Percentiles rank a stretch among this genome's conserved stretches.
These are phyloP conservation scores for Nephrotoma flavescens DNA, from an alignment of 2,888 invertebrate genomes.

Conservation along the genomic window DNA sequence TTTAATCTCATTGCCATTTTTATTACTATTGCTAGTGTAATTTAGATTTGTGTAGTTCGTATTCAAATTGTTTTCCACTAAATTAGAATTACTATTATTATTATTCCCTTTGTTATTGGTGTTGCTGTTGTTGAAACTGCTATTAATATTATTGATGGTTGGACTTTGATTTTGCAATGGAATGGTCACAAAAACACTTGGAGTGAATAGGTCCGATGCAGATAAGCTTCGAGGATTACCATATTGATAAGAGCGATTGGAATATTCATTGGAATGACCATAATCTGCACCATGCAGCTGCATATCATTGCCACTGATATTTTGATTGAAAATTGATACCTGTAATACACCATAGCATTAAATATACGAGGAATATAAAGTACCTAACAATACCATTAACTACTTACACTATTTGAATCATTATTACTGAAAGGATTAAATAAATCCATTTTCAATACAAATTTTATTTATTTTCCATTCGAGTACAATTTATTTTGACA, in stretches of 20 bases:
- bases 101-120: background rate
- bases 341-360: background rate
- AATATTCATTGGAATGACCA: background rate
- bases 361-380: background rate
- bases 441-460: background rate
- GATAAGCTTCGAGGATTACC: background rate
- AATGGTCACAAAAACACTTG: constrained; percentile 4
- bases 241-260: background rate
- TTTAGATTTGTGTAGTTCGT: background rate
- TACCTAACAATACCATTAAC: background rate
- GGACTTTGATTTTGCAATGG: background rate
- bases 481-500: background rate
- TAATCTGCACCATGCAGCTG: background rate
- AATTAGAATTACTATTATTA: background rate
- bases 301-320: background rate
- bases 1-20: constrained; percentile 25
- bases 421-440: background rate
- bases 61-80: background rate
- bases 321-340: background rate
- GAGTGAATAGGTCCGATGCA: background rate
- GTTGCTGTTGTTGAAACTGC: background rate
- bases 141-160: background rate
- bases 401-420: background rate
- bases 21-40: background rate
- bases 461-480: background rate